Evolutionary conservation across 2,888 invertebrate species (phyloP).

Genomic region (Baronia brevicornis): DNA sequence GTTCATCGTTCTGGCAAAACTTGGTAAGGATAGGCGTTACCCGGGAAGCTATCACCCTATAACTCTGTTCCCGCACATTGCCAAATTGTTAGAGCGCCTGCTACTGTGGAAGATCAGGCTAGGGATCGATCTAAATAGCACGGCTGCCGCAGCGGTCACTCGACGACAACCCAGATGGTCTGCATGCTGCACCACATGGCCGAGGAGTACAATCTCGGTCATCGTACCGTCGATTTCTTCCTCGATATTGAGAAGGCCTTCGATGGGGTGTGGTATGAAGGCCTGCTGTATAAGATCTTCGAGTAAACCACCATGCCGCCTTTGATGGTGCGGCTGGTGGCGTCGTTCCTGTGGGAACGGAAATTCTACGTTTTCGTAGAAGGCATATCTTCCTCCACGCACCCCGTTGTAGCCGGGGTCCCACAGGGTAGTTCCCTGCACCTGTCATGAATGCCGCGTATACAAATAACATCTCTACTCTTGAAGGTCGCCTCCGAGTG

Average conservation of each 20-base stretch:
- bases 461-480: too few species aligned
- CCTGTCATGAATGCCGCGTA: too few species aligned
- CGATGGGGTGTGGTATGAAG: constrained; percentile 29
- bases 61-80: constrained; percentile 14
- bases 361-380: too few species aligned
- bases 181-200: constrained; percentile 22
- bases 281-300: constrained; percentile 25
- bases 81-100: constrained; percentile 22
- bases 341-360: too few species aligned
- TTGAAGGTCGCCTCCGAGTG: too few species aligned
- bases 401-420: too few species aligned
- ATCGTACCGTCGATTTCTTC: constrained; percentile 20
- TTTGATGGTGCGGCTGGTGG: background rate
- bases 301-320: background rate
- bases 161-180: constrained; percentile 26
- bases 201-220: constrained; percentile 15
- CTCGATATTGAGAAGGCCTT: constrained; percentile 30
- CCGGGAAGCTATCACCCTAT: constrained; percentile 24
- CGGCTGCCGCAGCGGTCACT: constrained; percentile 22
- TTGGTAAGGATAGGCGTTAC: constrained; percentile 16
- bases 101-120: constrained; percentile 10
- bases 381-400: too few species aligned
- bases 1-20: constrained; percentile 22
- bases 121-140: constrained; percentile 17
- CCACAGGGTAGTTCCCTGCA: too few species aligned